Conservation (phyloP, 2,113 vertebrate species). For the Balaenoptera acutorostrata region DNA sequence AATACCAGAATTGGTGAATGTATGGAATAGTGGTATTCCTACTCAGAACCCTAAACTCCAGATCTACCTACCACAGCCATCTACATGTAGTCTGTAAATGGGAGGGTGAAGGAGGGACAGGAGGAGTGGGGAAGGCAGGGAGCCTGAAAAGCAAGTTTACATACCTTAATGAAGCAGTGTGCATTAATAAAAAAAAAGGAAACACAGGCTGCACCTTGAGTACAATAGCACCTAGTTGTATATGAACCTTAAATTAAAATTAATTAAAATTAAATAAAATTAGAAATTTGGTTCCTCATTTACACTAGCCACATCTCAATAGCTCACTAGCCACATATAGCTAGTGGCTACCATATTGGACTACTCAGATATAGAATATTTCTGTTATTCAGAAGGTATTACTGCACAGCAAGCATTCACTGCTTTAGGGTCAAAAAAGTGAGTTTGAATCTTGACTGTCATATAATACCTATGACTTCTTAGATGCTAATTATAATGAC, state of each 20-base stretch:
- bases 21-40: neutral
- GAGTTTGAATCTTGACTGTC: neutral
- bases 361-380: neutral
- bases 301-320: neutral
- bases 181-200: neutral
- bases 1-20: neutral
- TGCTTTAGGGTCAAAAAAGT: neutral
- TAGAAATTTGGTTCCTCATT: neutral
- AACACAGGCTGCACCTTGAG: neutral
- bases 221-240: neutral
- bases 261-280: constrained; percentile 4
- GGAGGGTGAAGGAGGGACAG: too few species aligned
- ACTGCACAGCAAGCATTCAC: neutral
- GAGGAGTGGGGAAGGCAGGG: rapidly evolving
- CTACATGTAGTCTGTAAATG: neutral
- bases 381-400: neutral
- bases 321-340: neutral
- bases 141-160: neutral
- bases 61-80: neutral
- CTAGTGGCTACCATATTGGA: neutral
- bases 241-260: neutral
- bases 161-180: neutral
- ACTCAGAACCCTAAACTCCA: neutral
- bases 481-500: neutral
- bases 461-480: neutral